Evolutionary conservation across 2,888 invertebrate genomes (phyloP), one percentile per base, ranked within the genome.

Genomic region (Mesorhabditis sp.): DNA sequence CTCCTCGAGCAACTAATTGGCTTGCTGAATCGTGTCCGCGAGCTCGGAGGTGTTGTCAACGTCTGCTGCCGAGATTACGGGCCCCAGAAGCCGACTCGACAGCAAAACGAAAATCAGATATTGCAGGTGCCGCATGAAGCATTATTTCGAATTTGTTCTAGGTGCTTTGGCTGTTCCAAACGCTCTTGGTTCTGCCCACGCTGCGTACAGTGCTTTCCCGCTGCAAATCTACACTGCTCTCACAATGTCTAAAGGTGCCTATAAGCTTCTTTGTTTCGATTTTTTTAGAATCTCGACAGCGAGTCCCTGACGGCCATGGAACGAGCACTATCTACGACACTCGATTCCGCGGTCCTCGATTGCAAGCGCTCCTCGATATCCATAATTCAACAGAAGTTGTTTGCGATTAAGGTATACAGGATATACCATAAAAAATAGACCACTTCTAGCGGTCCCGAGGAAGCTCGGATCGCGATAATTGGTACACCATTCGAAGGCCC

Each of bases 41-140:
- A 92, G 75, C 89, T 93, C n/a, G 93, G 94, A 81, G 91, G 91
- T 82, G 89, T 94, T 28, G 87, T 94, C 15, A 89, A 91, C 4
- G 88, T 89, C 66, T 86, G 83, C 79, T 50, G 58, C 58, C 7
- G 58, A 2, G 58, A 50, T 13, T 50, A 13, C 58, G n/a, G n/a
- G 5, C 45, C 70, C 0, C 45, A 65, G 3, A 72, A 74, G 28
- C 70, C 70, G 67, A 71, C 71, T 4, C 84, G 89, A 41, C 87
- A 86, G 66, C 88, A 88, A 43, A 91, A 92, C 0, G 92, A 93
- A 82, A 90, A 90, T 3, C 92, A 92, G 85, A 88, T 94, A 61
- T 92, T 92, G 82, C 92, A 92, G 85, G 89, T 91, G 0, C 88
- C 94, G 13, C 87, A 91, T 42, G 28, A 41, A 41, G 6, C 65